Evolutionary conservation across 2,888 invertebrate species (phyloP).

Genomic region (Sericinus montela): DNA sequence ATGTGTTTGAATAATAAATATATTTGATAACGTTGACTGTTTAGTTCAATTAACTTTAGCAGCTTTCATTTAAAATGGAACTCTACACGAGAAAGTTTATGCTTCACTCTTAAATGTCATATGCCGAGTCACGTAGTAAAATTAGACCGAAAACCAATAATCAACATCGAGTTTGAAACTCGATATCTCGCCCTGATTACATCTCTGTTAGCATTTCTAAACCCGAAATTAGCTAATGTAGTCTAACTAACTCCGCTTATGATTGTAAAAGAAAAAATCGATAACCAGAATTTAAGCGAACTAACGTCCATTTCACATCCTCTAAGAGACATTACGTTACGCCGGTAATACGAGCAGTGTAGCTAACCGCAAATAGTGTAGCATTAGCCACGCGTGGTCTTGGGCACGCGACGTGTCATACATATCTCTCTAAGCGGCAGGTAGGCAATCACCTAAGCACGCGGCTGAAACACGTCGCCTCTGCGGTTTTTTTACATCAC

Average conservation of each 20-base stretch:
- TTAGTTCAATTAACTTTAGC: too few relatives aligned
- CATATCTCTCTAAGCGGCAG: constrained; percentile 20
- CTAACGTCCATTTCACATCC: not conserved
- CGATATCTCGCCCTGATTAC: not conserved
- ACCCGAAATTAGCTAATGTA: too few relatives aligned
- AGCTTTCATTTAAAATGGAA: too few relatives aligned
- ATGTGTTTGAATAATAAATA: too few relatives aligned
- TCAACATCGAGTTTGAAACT: not conserved
- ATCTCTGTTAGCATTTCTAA: not conserved
- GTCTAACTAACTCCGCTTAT: not conserved
- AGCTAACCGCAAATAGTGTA: constrained; percentile 59
- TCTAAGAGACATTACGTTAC: constrained; percentile 16
- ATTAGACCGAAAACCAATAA: not conserved
- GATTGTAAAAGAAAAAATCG: not conserved
- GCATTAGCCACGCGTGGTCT: constrained; percentile 47
- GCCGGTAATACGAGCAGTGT: constrained; percentile 33
- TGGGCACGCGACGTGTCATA: constrained; percentile 55
- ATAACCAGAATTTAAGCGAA: constrained; percentile 2
- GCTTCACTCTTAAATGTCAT: not conserved
- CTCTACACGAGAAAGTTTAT: too few relatives aligned
- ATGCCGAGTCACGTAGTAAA: not conserved
- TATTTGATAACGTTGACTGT: too few relatives aligned
- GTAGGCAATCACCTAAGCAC: constrained; percentile 30
- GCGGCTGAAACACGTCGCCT: constrained; percentile 34
- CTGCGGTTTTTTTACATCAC: constrained; percentile 56